Base-by-base conservation (phyloP, 2,888 invertebrate genomes). In the Xylophagus ater region DNA sequence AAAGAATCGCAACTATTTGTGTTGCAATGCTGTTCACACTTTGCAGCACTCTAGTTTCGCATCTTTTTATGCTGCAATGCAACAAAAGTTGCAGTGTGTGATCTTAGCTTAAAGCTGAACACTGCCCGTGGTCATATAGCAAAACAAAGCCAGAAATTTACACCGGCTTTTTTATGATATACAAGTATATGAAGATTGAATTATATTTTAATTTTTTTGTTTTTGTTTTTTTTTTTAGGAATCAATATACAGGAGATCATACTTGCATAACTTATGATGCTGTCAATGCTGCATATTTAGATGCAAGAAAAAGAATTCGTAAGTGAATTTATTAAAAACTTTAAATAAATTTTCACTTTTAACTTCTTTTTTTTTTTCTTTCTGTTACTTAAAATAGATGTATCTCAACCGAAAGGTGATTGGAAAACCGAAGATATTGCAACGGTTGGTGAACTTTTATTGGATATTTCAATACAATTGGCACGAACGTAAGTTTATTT, bases 201-300 rank as follows among this genome's bases (percentile, higher is more conserved):
- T n/a, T 35, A 12, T 26, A 15, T 21, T 37, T 36, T 28, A 20
- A 13, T 31, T 28, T 32, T 5, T 21, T 19, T 33, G 12, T 33
- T 13, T 32, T 29, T 34, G 10, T 54, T 40, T 25, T 12, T 9
- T 29, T 20, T 40, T 51, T 14, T 51, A 64, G 63, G 41, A 54
- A 53, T 41, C 55, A 56, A 17, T 64, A 58, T 54, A 77, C 76
- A 51, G 77, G 76, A 33, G 76, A 79, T 35, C 75, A 80, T 47
- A 81, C 81, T 44, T 90, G 89, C 64, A 87, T 89, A 59, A 88
- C 89, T 4, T 89, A 85, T 60, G 87, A 88, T 54, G 86, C 88
- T 36, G 76, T 89, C 44, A 88, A 89, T 68, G 81, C 83, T 52
- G 89, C 89, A 30, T 89, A 88, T 66, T 65, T 83, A 49, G 85